Evolutionary conservation across 2,888 invertebrate genomes (phyloP), one percentile per base, ranked within the genome.

Genomic region (Mellilla xanthometata): DNA sequence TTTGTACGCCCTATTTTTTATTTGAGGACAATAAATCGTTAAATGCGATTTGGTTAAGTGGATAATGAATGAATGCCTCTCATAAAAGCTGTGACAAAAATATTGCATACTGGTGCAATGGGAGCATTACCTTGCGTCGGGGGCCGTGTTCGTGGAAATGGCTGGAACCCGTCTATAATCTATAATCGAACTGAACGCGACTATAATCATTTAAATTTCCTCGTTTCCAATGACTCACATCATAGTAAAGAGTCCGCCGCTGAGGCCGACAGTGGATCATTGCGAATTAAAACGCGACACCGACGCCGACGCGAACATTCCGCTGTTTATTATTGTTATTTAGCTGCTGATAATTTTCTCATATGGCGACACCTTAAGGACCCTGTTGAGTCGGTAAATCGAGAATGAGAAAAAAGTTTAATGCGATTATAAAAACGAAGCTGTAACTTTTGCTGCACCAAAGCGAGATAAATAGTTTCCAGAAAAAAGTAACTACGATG

Each of bases 331-430:
- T 46, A 43, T 56, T 30, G 44, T 55, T 54, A 41, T 60, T 54
- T 44, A 49, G 49, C 42, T 44, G 46, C 48, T 44, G 42, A 50
- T 56, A 13, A 39, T 44, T 54, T 60, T 58, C 40, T 56, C 44
- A 45, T 44, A 44, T 15, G 32, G 38, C 9, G 32, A 44, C 38
- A 28, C 38, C 12, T 43, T 42, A 43, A 27, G 11, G 23, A 30
- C 10, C 28, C 26, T 39, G 39, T 39, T 15, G 12, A 7, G 11
- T 28, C 39, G 19, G 30, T 35, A 35, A 15, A 42, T 19, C 6
- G 31, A 11, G 5, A 1, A 29, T 5, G 30, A 22, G 26, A 19
- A 36, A 31, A 43, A 31, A 31, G 30, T 30, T 30, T 23, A 12
- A 23, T 12, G n/a, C 11, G 9, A 19, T 31, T 19, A 27, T 43